Conservation (phyloP, 2,888 invertebrate species). For the Brenthis daphne region DNA sequence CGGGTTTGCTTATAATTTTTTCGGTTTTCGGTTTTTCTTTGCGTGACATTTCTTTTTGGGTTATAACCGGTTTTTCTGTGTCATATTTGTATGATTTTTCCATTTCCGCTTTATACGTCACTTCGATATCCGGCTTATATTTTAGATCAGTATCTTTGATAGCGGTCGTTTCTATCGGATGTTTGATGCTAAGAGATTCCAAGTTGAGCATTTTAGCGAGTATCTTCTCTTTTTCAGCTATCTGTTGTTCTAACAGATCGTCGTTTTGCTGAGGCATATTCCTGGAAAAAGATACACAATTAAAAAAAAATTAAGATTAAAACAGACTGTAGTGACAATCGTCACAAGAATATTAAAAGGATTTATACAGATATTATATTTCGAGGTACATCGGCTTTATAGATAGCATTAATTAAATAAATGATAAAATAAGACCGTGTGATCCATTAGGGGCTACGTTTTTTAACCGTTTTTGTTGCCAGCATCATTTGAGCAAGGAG, state of each 20-base stretch:
- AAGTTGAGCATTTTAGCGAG: conserved; percentile 86
- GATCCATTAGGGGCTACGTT: too few species aligned
- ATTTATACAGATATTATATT: too few species aligned
- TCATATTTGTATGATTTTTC: conserved; percentile 23
- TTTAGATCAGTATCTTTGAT: conserved; percentile 22
- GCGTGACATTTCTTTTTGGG: too few species aligned
- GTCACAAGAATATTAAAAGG: too few species aligned
- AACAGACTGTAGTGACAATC: too few species aligned
- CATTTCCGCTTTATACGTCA: conserved; percentile 28
- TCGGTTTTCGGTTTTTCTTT: conserved; percentile 16
- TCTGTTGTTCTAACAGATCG: conserved; percentile 86
- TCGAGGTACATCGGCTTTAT: too few species aligned
- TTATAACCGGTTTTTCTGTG: conserved; percentile 8
- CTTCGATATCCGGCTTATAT: conserved; percentile 29
- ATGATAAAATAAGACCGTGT: too few species aligned
- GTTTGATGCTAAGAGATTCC: conserved; percentile 73
- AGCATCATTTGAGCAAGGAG: too few species aligned
- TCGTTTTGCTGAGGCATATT: conserved; percentile 81
- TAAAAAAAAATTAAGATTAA: not conserved
- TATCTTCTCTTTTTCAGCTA: conserved; percentile 88
- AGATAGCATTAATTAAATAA: not conserved
- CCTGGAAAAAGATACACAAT: conserved; percentile 49
- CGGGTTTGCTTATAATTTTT: not conserved
- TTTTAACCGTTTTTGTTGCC: too few species aligned
- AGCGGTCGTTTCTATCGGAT: conserved; percentile 34